Percentiles rank a stretch among this genome's conserved stretches.
phyloP scores from a whole-genome alignment of 2,797 vertebrate genomes.

The Hoplostethus atlanticus region DNA sequence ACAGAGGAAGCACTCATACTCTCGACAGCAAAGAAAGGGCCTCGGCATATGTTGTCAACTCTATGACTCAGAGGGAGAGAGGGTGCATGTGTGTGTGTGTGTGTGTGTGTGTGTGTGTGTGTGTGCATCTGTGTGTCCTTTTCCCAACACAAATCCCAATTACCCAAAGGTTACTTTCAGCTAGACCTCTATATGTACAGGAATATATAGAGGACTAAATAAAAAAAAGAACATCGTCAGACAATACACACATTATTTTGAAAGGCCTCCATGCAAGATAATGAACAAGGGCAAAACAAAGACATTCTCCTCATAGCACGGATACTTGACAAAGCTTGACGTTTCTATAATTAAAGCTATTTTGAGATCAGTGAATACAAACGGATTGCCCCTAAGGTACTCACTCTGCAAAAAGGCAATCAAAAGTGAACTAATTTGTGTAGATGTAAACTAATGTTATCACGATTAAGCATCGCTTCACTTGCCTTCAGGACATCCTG shows the following conservation, averaged over 20 bases:
- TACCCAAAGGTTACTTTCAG: slow-evolving; percentile 18
- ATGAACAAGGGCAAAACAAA: neutral
- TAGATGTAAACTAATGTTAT: slow-evolving; percentile 54
- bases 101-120: too few relatives aligned
- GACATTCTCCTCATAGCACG: slow-evolving; percentile 23
- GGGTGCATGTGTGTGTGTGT: too few relatives aligned
- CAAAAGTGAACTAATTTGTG: slow-evolving; percentile 81
- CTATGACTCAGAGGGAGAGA: too few relatives aligned
- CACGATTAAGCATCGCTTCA: slow-evolving; percentile 73
- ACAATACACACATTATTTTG: neutral
- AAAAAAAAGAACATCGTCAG: too few relatives aligned
- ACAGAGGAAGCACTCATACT: too few relatives aligned
- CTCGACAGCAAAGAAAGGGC: too few relatives aligned
- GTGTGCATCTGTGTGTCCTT: neutral
- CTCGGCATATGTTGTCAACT: too few relatives aligned
- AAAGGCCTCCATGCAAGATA: slow-evolving; percentile 6
- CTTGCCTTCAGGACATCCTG: slow-evolving; percentile 62
- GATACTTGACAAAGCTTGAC: slow-evolving; percentile 24
- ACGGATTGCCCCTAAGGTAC: slow-evolving; percentile 75
- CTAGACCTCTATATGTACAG: neutral
- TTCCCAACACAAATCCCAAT: neutral
- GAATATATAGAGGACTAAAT: neutral
- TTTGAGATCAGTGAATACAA: slow-evolving; percentile 71
- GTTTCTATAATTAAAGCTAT: slow-evolving; percentile 69
- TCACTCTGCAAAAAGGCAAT: slow-evolving; percentile 75